phyloP scores from a whole-genome alignment of 2,888 invertebrate genomes.

The Rapana venosa region DNA sequence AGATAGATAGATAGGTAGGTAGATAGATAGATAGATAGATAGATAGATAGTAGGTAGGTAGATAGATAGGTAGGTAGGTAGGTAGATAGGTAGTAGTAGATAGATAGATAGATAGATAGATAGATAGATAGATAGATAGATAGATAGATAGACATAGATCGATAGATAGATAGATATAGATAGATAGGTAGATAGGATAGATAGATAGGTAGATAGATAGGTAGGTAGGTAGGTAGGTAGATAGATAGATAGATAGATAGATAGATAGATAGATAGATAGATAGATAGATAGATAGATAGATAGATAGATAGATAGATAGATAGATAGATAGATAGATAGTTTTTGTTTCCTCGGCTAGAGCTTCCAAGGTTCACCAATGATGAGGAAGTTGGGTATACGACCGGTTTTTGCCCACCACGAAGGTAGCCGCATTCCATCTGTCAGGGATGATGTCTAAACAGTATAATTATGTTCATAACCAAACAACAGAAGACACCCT shows the following conservation, averaged over 20 bases:
- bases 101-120: neutral
- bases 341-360: no score
- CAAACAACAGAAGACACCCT: no score
- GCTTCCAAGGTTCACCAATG: no score
- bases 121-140: neutral
- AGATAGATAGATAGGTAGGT: no score
- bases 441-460: no score
- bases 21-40: no score
- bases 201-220: neutral
- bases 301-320: no score
- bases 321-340: no score
- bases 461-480: no score
- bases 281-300: neutral
- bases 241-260: constrained; percentile 24
- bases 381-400: no score
- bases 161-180: neutral
- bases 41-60: neutral
- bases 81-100: neutral
- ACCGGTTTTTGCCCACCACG: no score
- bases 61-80: neutral
- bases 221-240: neutral
- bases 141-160: neutral
- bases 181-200: neutral
- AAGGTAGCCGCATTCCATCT: no score
- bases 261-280: constrained; percentile 25